phyloP scores from a whole-genome alignment of 2,113 vertebrate species.

The Nycticebus coucang region DNA sequence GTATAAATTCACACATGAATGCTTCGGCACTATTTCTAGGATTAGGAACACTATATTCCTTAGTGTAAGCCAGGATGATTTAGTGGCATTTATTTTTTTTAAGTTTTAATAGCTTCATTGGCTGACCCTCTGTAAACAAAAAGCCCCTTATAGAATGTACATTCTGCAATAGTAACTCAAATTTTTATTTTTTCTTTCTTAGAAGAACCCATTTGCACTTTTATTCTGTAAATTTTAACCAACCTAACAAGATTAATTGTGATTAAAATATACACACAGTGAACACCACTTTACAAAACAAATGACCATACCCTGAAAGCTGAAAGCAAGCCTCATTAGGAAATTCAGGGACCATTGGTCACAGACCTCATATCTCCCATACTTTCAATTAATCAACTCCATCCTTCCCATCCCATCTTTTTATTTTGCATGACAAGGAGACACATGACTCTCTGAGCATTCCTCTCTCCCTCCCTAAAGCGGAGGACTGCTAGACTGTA shows the following conservation, averaged over 20 bases:
- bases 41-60: conserved; percentile 20
- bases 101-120: conserved; percentile 18
- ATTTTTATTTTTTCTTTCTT: not conserved
- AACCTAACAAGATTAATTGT: conserved; percentile 49
- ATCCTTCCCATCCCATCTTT: conserved; percentile 71
- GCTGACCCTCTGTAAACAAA: conserved; percentile 48
- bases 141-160: not conserved
- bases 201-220: conserved; percentile 23
- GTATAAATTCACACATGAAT: too few species aligned
- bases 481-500: conserved; percentile 85
- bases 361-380: conserved; percentile 33
- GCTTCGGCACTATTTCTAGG: too few species aligned
- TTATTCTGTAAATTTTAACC: conserved; percentile 9
- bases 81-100: not conserved
- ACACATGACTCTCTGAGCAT: conserved; percentile 78
- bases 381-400: conserved; percentile 68
- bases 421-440: conserved; percentile 73
- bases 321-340: not conserved
- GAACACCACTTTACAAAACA: not conserved
- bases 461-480: conserved; percentile 81
- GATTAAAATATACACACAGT: not conserved
- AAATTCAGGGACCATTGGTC: conserved; percentile 12
- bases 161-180: not conserved
- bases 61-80: conserved; percentile 4
- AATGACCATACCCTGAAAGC: not conserved